Conservation (phyloP, 2,113 vertebrate genomes). For the Rhineura floridana region DNA sequence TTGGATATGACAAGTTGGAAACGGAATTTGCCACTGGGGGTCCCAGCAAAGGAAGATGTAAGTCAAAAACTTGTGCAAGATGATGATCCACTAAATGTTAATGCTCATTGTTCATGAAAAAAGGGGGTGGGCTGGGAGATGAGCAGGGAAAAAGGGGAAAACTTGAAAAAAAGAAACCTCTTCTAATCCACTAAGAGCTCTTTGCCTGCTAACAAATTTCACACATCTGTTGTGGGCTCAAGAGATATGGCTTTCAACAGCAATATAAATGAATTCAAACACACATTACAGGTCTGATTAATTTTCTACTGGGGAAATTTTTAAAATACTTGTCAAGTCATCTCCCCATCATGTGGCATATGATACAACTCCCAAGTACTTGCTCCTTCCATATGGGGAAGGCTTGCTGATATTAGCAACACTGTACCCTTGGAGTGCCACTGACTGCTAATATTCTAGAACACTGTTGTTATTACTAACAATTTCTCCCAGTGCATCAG, state of each 20-base stretch:
- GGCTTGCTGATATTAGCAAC: background rate
- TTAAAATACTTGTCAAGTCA: conserved; percentile 38
- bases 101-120: background rate
- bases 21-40: rapidly evolving
- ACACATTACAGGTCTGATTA: conserved; percentile 36
- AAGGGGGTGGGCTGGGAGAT: background rate
- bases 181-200: conserved; percentile 21
- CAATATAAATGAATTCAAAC: conserved; percentile 33
- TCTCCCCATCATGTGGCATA: background rate
- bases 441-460: conserved; percentile 1
- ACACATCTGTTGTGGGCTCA: conserved; percentile 35
- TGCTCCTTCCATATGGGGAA: background rate
- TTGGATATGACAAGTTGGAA: rapidly evolving
- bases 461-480: background rate
- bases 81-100: rapidly evolving
- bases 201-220: conserved; percentile 20
- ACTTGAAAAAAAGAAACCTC: background rate
- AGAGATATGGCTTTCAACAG: conserved; percentile 33
- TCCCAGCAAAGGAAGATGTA: background rate
- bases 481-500: background rate
- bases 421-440: background rate
- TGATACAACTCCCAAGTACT: background rate
- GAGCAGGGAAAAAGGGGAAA: background rate
- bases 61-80: background rate
- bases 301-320: conserved; percentile 39